These are phyloP conservation scores for Diacarnus erythraeanus DNA, from an alignment of 37 sponge, comb jelly and placozoan species.

Conservation along the genomic window DNA sequence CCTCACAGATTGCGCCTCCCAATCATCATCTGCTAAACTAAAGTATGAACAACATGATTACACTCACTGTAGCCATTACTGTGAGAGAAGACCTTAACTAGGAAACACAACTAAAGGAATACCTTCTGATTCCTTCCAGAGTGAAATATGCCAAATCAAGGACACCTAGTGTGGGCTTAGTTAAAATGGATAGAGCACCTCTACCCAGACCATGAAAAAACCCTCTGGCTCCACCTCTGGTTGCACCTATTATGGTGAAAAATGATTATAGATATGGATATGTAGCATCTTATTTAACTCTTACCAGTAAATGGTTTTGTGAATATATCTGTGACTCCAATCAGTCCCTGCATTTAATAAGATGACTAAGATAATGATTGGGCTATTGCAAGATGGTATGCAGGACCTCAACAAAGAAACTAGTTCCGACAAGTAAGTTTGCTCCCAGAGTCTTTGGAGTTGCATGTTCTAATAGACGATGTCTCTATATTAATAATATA, in stretches of 20 bases:
- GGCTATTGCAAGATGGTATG: neutral
- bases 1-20: neutral
- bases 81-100: neutral
- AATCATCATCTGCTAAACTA: constrained; percentile 12
- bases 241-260: constrained; percentile 25
- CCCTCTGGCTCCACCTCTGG: constrained; percentile 36
- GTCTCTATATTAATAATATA: constrained; percentile 10
- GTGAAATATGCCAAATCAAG: constrained; percentile 54
- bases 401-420: constrained; percentile 18
- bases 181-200: constrained; percentile 39
- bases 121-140: constrained; percentile 54
- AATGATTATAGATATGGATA: neutral
- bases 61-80: neutral
- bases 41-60: no score
- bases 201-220: constrained; percentile 55
- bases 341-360: constrained; percentile 1
- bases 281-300: neutral
- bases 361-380: neutral
- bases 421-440: constrained; percentile 6
- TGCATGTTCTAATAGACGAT: constrained; percentile 5
- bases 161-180: constrained; percentile 49
- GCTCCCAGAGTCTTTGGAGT: neutral
- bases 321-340: constrained; percentile 26
- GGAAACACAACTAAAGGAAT: neutral
- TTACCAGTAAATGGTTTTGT: constrained; percentile 18